Base-by-base conservation (phyloP, 2,888 invertebrate species). In the Zygothrica quintamaculata region DNA sequence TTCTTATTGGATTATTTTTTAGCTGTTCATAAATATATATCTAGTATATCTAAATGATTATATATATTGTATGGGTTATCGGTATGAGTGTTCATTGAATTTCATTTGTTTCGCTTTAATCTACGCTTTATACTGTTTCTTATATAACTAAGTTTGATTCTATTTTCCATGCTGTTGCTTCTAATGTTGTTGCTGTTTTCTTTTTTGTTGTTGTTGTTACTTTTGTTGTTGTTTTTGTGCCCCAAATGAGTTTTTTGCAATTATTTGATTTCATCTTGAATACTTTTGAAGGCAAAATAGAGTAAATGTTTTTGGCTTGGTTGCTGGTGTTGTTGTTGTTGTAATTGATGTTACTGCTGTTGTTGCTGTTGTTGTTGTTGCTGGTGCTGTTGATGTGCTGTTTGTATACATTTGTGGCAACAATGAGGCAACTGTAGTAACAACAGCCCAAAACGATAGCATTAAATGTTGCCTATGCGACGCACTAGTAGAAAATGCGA, bases 231-330 rank as follows among this genome's bases (percentile, higher is more conserved):
- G 40, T 9, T 65, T 43, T 11, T 65, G 29, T 84, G 81, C 76
- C 78, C 87, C 61, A 87, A 84, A 87, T 82, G 85, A 87, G 85
- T 84, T 85, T 74, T 72, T 84, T 78, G 82, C 87, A 85, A 84
- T 84, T 87, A 84, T 87, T 84, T 84, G 87, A 84, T 84, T 84
- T 84, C 84, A 84, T 84, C 84, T 84, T 70, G 79, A 84, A 76
- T 78, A 77, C 65, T 74, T 70, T 62, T 55, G 65, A 48, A 61
- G 60, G 69, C 71, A 69, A 44, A 65, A 50, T 57, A 42, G 22
- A 40, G 61, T 29, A 52, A 75, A 64, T 56, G 70, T 69, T 57
- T 66, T 67, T 46, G 65, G 61, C 53, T 36, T 31, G 42, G 43
- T 37, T 65, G 57, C 15, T 62, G 37, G 11, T 46, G 61, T 15